Base-by-base conservation (phyloP, 2,888 invertebrate species). In the Trissonchulus sp. region DNA sequence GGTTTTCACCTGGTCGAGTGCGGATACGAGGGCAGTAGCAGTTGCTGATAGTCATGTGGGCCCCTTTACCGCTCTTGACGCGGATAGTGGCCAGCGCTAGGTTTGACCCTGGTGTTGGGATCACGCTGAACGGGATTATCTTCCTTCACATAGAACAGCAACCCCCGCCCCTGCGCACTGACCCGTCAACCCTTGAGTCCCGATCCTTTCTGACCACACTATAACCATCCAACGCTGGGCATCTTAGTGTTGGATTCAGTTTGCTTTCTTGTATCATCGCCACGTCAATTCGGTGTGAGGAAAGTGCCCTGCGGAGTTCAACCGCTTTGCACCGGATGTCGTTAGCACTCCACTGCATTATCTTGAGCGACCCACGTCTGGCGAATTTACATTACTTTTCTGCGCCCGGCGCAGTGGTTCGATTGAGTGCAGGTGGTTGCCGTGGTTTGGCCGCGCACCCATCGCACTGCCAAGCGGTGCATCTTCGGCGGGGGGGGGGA, bases 291-390 rank as follows among this genome's bases (percentile, higher is more conserved):
- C 18, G 18, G n/a, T 60, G 18, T 18, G 18, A 18, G 18, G 18
- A 23, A 18, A 60, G 60, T 18, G 18, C 18, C 60, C n/a, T 18
- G 18, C n/a, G 18, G 18, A 60, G 60, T 60, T 60, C 60, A 60
- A 60, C 60, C 60, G 60, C 18, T 60, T 60, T 60, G 60, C 18
- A 23, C 18, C 60, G n/a, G 60, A 60, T n/a, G 60, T n/a, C 60
- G 60, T 60, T 60, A 60, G 60, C 60, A 60, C n/a, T 60, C 60
- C 60, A n/a, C n/a, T 60, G 60, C 60, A 60, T 18, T 18, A 60
- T 18, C 18, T 60, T 60, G 18, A 60, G 60, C 18, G n/a, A n/a
- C n/a, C 60, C n/a, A 23, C 60, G 60, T 60, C 60, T 60, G 60
- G n/a, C 60, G 18, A 60, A 18, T 23, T 23, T 23, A 60, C n/a